Conservation (phyloP, 2,888 invertebrate genomes). For the Mesorhabditis sp. region DNA sequence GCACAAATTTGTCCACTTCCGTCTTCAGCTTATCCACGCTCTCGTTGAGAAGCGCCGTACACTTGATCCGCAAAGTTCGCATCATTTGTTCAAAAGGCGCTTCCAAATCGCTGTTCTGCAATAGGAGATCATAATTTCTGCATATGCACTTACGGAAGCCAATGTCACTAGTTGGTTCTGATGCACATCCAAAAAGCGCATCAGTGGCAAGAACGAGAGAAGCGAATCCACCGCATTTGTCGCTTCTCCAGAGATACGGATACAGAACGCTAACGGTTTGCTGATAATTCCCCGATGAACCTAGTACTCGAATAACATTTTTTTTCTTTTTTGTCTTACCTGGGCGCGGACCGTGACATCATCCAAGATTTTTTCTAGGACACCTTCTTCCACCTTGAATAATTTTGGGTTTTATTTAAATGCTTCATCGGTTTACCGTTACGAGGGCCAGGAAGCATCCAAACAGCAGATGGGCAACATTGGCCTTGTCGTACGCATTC, state of each 20-base stretch:
- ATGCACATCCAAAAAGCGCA: conserved; percentile 33
- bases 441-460: conserved; percentile 5
- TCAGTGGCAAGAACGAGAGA: conserved; percentile 23
- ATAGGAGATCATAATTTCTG: background rate
- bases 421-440: background rate
- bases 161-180: conserved; percentile 33
- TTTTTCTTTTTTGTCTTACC: background rate
- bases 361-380: background rate
- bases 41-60: conserved; percentile 27
- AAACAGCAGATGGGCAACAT: conserved; percentile 2
- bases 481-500: background rate
- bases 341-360: background rate
- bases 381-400: background rate
- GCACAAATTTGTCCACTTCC: conserved; percentile 68
- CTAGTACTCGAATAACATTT: background rate
- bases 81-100: conserved; percentile 31
- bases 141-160: conserved; percentile 24
- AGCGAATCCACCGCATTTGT: conserved; percentile 8
- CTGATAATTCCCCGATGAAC: conserved; percentile 1
- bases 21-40: conserved; percentile 28
- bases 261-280: conserved; percentile 1
- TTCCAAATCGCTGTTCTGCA: conserved; percentile 31
- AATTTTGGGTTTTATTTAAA: background rate
- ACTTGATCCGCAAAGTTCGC: conserved; percentile 30
- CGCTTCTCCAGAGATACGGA: background rate